Evolutionary conservation across 2,113 vertebrate genomes (phyloP).

Genomic region (Cranoglanis bouderius): DNA sequence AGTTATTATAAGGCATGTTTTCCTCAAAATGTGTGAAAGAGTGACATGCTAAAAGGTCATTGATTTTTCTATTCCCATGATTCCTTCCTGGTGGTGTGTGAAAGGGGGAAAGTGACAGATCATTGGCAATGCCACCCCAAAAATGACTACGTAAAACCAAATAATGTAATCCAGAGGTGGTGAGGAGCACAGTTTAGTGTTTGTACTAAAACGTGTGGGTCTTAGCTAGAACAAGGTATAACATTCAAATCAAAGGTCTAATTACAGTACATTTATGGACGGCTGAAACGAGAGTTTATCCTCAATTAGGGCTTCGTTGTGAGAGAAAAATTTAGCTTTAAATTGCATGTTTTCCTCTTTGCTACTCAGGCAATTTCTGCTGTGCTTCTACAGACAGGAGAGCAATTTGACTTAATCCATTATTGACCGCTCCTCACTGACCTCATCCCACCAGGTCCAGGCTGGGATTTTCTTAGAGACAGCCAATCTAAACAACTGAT

Average conservation of each 20-base stretch:
- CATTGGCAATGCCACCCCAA: slow-evolving; percentile 66
- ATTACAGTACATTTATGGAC: slow-evolving; percentile 46
- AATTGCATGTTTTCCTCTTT: slow-evolving; percentile 41
- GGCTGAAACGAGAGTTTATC: slow-evolving; percentile 50
- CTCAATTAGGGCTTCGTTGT: slow-evolving; percentile 42
- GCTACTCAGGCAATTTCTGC: slow-evolving; percentile 43
- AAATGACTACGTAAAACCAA: slow-evolving; percentile 62
- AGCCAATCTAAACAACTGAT: slow-evolving; percentile 76
- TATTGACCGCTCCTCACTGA: slow-evolving; percentile 75
- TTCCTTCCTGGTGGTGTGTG: slow-evolving; percentile 64
- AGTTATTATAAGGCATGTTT: slow-evolving; percentile 15
- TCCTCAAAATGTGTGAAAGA: slow-evolving; percentile 63
- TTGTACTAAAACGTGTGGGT: slow-evolving; percentile 18
- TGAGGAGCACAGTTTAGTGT: slow-evolving; percentile 7
- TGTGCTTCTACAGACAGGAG: slow-evolving; percentile 62
- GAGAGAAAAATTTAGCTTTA: slow-evolving; percentile 43
- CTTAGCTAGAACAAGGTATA: slow-evolving; percentile 48
- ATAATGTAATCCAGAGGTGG: slow-evolving; percentile 71
- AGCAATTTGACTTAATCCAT: slow-evolving; percentile 75
- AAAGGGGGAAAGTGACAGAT: slow-evolving; percentile 69
- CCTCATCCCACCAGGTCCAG: slow-evolving; percentile 69
- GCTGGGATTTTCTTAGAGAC: slow-evolving; percentile 72
- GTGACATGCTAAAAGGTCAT: slow-evolving; percentile 59
- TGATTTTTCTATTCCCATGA: slow-evolving; percentile 50
- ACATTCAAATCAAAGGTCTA: slow-evolving; percentile 55